phyloP scores from a whole-genome alignment of 2,113 vertebrate species.

The Fukomys damarensis region DNA sequence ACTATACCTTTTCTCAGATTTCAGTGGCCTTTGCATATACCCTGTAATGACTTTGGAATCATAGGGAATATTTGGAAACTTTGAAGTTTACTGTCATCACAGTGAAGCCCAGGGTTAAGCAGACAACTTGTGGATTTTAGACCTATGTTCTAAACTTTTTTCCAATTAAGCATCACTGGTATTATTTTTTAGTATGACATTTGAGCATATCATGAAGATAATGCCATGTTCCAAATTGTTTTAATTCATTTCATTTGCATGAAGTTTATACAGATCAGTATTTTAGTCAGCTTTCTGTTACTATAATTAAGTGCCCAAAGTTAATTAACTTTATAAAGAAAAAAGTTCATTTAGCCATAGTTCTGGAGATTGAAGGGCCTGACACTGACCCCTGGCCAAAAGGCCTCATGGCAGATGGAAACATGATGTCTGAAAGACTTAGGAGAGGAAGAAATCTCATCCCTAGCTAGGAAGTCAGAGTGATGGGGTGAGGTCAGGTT shows the following conservation, averaged over 20 bases:
- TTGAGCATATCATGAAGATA: neutral
- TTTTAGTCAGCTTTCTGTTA: neutral
- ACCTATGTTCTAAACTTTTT: neutral
- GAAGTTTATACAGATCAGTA: slow-evolving; percentile 8
- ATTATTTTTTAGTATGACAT: neutral
- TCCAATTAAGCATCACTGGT: neutral
- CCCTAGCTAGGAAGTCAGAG: too few relatives aligned
- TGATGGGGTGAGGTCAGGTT: neutral
- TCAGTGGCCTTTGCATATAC: neutral
- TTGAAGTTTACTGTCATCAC: neutral
- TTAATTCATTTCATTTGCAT: slow-evolving; percentile 48
- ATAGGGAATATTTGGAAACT: neutral
- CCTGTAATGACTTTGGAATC: neutral
- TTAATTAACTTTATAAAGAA: neutral
- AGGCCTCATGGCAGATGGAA: neutral
- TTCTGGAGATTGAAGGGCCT: neutral
- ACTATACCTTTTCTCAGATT: neutral
- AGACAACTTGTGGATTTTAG: neutral
- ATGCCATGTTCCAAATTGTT: neutral
- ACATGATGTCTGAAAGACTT: neutral
- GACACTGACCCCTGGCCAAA: neutral
- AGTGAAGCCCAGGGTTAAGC: neutral
- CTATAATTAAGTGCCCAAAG: neutral
- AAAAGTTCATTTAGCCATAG: neutral
- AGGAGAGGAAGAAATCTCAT: neutral